Percentiles rank a stretch among this genome's conserved stretches.
phyloP scores from a whole-genome alignment of 92 coral and sea anemone genomes.

The Ricordea florida region DNA sequence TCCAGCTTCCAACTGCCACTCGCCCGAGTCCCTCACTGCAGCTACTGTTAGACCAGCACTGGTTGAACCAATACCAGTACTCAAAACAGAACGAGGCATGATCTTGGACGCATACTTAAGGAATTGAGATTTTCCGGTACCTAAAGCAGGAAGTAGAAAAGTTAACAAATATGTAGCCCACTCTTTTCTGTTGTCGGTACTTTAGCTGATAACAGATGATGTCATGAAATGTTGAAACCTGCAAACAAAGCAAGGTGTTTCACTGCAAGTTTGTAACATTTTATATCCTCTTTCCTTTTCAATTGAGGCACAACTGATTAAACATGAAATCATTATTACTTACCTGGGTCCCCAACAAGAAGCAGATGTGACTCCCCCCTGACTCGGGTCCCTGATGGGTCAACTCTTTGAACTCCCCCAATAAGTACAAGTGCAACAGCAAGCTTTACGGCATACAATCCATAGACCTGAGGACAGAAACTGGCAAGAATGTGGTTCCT shows the following conservation, averaged over 20 bases:
- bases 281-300: no score
- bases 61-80: slow-evolving; percentile 98
- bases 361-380: slow-evolving; percentile 95
- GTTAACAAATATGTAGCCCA: no score
- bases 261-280: no score
- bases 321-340: neutral
- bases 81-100: slow-evolving; percentile 93
- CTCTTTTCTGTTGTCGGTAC: no score
- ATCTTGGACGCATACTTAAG: slow-evolving; percentile 93
- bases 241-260: no score
- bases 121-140: slow-evolving; percentile 97
- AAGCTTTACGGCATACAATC: slow-evolving; percentile 91
- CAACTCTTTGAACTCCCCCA: slow-evolving; percentile 93
- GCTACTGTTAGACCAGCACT: slow-evolving; percentile 99
- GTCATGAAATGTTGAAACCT: no score
- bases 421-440: slow-evolving; percentile 85
- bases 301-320: no score
- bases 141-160: slow-evolving; percentile 8
- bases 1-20: slow-evolving; percentile 99
- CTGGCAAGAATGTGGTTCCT: slow-evolving; percentile 93
- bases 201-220: no score
- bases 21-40: slow-evolving; percentile 93
- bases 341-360: slow-evolving; percentile 99
- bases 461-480: slow-evolving; percentile 95
- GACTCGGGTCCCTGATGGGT: slow-evolving; percentile 85